Evolutionary conservation across 2,113 vertebrate species (phyloP).

Genomic region (Mesembrinibis cayennensis): DNA sequence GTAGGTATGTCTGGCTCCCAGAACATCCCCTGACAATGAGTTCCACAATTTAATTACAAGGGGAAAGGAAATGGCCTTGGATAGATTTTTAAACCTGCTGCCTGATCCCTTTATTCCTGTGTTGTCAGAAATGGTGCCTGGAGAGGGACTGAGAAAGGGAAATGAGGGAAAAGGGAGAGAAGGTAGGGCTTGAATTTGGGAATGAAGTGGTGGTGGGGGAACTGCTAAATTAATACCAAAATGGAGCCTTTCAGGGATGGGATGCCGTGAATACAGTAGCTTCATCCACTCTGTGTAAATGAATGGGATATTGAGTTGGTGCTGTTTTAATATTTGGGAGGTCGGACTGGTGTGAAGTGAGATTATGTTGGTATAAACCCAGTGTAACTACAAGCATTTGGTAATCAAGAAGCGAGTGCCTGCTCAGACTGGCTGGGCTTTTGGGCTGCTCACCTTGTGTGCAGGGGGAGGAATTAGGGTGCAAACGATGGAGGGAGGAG

Average conservation of each 20-base stretch:
- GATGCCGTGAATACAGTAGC: background rate
- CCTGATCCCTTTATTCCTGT: slow-evolving; percentile 33
- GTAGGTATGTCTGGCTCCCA: slow-evolving; percentile 41
- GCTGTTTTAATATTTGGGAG: background rate
- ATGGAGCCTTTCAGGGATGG: background rate
- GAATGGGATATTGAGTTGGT: rapidly evolving
- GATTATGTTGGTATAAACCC: background rate
- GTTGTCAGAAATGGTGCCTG: slow-evolving; percentile 16
- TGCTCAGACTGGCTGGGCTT: background rate
- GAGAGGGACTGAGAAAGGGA: background rate
- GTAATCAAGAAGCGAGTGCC: background rate
- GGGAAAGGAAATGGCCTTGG: slow-evolving; percentile 23
- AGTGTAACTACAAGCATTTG: background rate
- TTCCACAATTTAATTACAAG: slow-evolving; percentile 35
- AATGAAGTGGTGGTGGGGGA: background rate
- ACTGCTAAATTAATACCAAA: background rate
- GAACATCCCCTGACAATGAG: slow-evolving; percentile 26
- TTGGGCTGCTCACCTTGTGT: background rate
- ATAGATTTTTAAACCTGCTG: slow-evolving; percentile 43
- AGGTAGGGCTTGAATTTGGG: background rate
- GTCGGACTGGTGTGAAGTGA: background rate
- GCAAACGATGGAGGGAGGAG: background rate
- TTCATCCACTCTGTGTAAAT: background rate
- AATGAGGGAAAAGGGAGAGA: background rate
- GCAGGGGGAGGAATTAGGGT: background rate